Evolutionary conservation across 2,113 vertebrate genomes (phyloP).

Genomic region (Takifugu flavidus): DNA sequence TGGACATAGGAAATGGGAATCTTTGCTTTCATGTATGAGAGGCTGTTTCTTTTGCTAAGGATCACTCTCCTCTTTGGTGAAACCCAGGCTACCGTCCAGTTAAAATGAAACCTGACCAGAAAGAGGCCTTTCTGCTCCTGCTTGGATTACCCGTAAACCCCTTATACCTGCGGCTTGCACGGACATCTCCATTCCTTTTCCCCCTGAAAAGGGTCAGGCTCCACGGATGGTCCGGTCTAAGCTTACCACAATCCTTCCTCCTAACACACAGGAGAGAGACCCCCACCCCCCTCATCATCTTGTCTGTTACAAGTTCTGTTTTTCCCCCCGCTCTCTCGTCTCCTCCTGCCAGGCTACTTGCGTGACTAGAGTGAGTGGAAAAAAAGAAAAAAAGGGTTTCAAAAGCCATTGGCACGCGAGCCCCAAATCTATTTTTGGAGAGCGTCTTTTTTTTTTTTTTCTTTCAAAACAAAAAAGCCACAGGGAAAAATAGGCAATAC

Average conservation of each 20-base stretch:
- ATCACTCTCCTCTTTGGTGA: conserved; percentile 42
- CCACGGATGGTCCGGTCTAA: conserved; percentile 54
- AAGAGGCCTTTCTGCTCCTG: conserved; percentile 34
- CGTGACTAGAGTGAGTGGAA: conserved; percentile 78
- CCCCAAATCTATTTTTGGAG: conserved; percentile 79
- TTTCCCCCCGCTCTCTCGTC: conserved; percentile 54
- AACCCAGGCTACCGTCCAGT: conserved; percentile 42
- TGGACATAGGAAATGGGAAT: conserved; percentile 30
- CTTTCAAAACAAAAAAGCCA: conserved; percentile 71
- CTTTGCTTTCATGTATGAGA: conserved; percentile 28
- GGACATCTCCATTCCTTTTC: conserved; percentile 51
- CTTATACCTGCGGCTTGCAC: conserved; percentile 64
- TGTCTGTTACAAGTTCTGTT: conserved; percentile 55
- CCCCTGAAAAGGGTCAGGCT: conserved; percentile 38
- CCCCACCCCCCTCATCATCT: conserved; percentile 34
- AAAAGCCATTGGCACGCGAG: conserved; percentile 79
- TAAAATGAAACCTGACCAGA: conserved; percentile 54
- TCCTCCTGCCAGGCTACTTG: conserved; percentile 77
- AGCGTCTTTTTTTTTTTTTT: conserved; percentile 52
- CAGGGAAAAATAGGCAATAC: conserved; percentile 74
- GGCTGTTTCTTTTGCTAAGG: conserved; percentile 35
- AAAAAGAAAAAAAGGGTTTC: conserved; percentile 60
- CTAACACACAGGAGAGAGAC: conserved; percentile 50
- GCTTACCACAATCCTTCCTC: conserved; percentile 52
- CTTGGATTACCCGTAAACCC: conserved; percentile 67